A percentile compares a stretch with the other conserved stretches of the same genome.
These are phyloP conservation scores for Oreortyx pictus DNA, from an alignment of 2,797 vertebrate genomes.

Conservation along the genomic window DNA sequence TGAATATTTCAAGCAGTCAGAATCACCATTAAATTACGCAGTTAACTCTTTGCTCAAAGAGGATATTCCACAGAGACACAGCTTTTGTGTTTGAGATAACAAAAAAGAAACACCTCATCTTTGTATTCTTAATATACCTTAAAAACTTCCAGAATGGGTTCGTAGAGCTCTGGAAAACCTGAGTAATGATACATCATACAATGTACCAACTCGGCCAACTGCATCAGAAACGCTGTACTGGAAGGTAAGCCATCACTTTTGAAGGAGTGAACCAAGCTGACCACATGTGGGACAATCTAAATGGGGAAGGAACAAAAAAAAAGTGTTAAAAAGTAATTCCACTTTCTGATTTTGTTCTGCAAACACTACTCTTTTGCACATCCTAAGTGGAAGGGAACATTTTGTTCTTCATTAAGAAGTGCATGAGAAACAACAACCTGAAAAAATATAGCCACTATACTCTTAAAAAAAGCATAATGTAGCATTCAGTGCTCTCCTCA, in stretches of 20 bases:
- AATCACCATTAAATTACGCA: neutral
- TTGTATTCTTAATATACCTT: conserved; percentile 83
- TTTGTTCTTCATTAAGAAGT: neutral
- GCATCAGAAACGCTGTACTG: conserved; percentile 90
- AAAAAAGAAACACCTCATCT: neutral
- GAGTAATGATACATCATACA: conserved; percentile 99
- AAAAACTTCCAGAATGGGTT: conserved; percentile 92
- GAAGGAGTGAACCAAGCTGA: conserved; percentile 89
- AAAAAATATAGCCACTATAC: neutral
- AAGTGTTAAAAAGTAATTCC: neutral
- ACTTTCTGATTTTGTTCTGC: neutral
- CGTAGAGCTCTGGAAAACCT: conserved; percentile 98
- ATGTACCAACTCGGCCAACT: conserved; percentile 92
- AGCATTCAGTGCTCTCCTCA: neutral
- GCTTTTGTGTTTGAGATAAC: neutral
- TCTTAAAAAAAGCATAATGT: neutral
- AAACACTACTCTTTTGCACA: neutral
- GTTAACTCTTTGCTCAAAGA: neutral
- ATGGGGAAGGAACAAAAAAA: neutral
- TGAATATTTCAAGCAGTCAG: neutral
- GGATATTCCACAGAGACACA: neutral
- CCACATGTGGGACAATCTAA: conserved; percentile 92
- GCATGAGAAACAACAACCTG: neutral
- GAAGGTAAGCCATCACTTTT: conserved; percentile 89
- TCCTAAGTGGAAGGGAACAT: neutral